Conservation (phyloP, 2,888 invertebrate genomes). For the Acleris laterana region DNA sequence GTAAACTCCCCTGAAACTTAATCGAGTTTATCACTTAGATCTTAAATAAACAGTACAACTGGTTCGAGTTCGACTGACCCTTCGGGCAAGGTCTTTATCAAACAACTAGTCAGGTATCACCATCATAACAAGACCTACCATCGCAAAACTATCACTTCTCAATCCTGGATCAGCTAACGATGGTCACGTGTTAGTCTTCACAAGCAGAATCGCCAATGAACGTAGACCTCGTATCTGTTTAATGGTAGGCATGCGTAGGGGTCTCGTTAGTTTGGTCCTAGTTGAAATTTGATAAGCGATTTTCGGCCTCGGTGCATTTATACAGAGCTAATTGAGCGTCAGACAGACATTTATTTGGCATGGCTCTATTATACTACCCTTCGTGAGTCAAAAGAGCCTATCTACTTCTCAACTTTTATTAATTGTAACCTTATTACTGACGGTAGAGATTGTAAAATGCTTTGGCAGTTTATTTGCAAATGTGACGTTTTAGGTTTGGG, state of each 20-base stretch:
- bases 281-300: conserved; percentile 35
- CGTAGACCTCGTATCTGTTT: background rate
- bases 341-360: conserved; percentile 34
- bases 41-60: conserved; percentile 10
- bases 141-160: background rate
- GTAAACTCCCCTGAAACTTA: conserved; percentile 6
- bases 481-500: no score
- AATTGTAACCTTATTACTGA: no score
- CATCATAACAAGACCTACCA: background rate
- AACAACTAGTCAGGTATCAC: conserved; percentile 1
- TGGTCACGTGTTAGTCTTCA: conserved; percentile 9
- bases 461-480: no score
- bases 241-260: background rate
- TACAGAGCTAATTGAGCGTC: conserved; percentile 31
- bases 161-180: background rate
- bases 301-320: conserved; percentile 26
- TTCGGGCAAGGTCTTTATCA: background rate
- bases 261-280: conserved; percentile 11
- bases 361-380: conserved; percentile 6
- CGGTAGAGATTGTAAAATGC: no score
- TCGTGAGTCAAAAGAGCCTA: background rate
- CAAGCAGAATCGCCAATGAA: background rate
- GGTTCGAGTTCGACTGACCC: conserved; percentile 15
- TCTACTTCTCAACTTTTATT: background rate
- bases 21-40: conserved; percentile 14